phyloP scores from a whole-genome alignment of 2,113 vertebrate species.

The Anguilla rostrata region DNA sequence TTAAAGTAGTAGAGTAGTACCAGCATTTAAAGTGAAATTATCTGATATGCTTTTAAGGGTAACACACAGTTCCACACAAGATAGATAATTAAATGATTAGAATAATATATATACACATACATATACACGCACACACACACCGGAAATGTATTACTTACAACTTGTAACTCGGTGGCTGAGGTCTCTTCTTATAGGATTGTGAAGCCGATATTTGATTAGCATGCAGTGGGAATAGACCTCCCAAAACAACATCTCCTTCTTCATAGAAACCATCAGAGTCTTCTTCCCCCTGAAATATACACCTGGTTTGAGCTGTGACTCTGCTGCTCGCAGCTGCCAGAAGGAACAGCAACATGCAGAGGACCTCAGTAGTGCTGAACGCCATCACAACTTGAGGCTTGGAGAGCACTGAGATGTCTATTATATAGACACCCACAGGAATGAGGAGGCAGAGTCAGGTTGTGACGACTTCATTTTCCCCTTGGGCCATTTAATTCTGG shows the following conservation, averaged over 20 bases:
- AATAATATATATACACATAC: too few relatives aligned
- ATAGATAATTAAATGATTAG: too few relatives aligned
- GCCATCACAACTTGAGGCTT: slow-evolving; percentile 41
- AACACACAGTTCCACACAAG: too few relatives aligned
- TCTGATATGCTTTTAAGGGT: too few relatives aligned
- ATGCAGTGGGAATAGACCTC: slow-evolving; percentile 69
- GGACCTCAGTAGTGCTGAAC: slow-evolving; percentile 20
- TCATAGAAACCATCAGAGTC: slow-evolving; percentile 54
- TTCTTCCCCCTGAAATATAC: slow-evolving; percentile 60
- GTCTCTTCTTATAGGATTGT: slow-evolving; percentile 54
- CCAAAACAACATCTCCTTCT: slow-evolving; percentile 65
- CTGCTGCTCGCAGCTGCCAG: slow-evolving; percentile 7
- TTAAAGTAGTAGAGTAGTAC: neutral
- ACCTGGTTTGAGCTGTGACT: slow-evolving; percentile 34
- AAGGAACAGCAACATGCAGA: slow-evolving; percentile 39
- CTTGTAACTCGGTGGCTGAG: slow-evolving; percentile 49
- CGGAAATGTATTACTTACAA: slow-evolving; percentile 51
- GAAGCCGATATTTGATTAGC: slow-evolving; percentile 51
- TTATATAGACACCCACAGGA: slow-evolving; percentile 4
- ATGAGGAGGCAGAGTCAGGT: slow-evolving; percentile 1
- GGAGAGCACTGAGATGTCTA: neutral
- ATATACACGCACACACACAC: neutral
- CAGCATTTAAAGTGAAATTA: too few relatives aligned
- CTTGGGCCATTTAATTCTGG: neutral
- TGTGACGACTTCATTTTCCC: neutral